These are phyloP conservation scores for Agelaius tricolor DNA, from an alignment of 2,113 vertebrate genomes.

Conservation along the genomic window DNA sequence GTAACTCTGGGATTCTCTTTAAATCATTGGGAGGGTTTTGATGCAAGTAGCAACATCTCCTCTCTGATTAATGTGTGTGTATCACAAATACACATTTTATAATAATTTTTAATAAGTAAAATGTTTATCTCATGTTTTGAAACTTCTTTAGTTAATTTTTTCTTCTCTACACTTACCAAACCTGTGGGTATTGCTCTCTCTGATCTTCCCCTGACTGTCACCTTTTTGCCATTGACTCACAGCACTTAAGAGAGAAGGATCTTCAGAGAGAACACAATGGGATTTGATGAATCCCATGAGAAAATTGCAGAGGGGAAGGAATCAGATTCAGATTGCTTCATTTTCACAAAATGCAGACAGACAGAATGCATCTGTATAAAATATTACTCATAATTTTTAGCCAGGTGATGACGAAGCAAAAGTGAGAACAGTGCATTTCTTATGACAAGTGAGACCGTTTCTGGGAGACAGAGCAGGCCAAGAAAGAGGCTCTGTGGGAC, in stretches of 20 bases:
- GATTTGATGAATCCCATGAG: conserved; percentile 17
- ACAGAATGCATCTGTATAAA: neutral
- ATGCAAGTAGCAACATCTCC: neutral
- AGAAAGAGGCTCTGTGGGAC: neutral
- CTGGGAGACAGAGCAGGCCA: neutral
- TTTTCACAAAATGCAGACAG: conserved; percentile 18
- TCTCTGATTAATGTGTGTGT: neutral
- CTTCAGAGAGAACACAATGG: conserved; percentile 1
- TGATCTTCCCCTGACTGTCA: neutral
- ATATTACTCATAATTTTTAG: neutral
- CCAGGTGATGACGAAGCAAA: neutral
- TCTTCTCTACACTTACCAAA: neutral
- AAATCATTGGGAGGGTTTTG: fast-evolving
- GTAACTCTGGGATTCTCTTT: neutral
- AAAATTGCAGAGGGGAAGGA: neutral
- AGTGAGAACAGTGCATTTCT: neutral
- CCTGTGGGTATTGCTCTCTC: neutral
- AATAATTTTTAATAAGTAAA: neutral
- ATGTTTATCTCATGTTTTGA: neutral
- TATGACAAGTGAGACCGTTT: neutral
- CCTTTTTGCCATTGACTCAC: neutral
- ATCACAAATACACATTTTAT: neutral
- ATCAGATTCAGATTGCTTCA: neutral
- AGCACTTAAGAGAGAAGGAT: neutral
- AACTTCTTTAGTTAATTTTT: neutral